Evolutionary conservation across 2,888 invertebrate species (phyloP).

Genomic region (Nasonia oneida): DNA sequence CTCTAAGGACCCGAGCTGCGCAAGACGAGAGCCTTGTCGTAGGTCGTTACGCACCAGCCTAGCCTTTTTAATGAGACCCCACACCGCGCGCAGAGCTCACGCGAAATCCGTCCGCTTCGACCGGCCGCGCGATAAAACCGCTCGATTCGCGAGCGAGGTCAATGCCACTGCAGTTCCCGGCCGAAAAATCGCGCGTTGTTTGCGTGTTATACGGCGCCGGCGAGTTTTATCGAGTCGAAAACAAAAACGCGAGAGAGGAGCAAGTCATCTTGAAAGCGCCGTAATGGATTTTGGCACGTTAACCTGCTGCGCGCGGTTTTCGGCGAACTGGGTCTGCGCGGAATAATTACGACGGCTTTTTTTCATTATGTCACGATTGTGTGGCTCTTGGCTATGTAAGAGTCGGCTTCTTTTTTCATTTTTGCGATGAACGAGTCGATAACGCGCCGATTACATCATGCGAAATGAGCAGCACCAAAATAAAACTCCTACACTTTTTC

Average conservation of each 20-base stretch:
- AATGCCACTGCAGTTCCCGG: conserved; percentile 25
- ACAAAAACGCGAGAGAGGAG: neutral
- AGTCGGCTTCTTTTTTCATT: too few relatives aligned
- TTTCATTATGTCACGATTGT: neutral
- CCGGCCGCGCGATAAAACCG: conserved; percentile 11
- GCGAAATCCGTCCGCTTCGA: conserved; percentile 32
- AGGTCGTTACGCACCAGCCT: conserved; percentile 16
- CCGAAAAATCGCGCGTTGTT: conserved; percentile 1
- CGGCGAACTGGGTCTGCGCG: neutral
- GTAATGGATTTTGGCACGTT: conserved; percentile 11
- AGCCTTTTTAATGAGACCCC: conserved; percentile 37
- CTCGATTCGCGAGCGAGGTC: conserved; percentile 31
- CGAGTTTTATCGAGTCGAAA: conserved; percentile 18
- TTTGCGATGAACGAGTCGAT: too few relatives aligned
- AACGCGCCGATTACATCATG: too few relatives aligned
- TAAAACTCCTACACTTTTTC: too few relatives aligned
- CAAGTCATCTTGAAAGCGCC: neutral
- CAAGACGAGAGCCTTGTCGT: conserved; percentile 40
- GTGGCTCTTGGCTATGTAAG: neutral
- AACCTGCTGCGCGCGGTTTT: conserved; percentile 9
- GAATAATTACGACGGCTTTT: neutral
- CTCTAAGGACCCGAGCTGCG: neutral
- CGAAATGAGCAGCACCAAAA: too few relatives aligned
- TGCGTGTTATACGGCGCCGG: neutral
- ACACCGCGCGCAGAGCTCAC: neutral